Percentiles rank a stretch among this genome's conserved stretches.
These are phyloP conservation scores for Ageneiosus marmoratus DNA, from an alignment of 2,113 vertebrate species.

Conservation along the genomic window DNA sequence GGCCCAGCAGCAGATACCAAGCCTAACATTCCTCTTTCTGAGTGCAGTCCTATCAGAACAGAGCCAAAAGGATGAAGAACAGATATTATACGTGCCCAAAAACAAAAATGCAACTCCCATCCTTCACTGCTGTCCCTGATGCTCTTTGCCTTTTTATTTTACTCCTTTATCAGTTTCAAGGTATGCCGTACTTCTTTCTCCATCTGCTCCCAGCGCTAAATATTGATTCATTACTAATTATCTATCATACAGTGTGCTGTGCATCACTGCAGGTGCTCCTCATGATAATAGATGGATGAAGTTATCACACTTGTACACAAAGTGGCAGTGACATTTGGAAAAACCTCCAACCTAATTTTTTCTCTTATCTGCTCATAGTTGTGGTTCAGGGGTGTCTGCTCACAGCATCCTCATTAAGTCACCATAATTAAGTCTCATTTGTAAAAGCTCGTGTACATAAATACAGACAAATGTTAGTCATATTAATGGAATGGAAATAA, in stretches of 20 bases:
- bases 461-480: conserved; percentile 66
- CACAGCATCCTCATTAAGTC: conserved; percentile 75
- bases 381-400: conserved; percentile 65
- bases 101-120: conserved; percentile 45
- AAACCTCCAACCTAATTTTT: conserved; percentile 74
- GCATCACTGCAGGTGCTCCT: conserved; percentile 77
- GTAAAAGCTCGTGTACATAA: conserved; percentile 75
- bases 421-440: conserved; percentile 78
- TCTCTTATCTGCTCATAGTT: conserved; percentile 73
- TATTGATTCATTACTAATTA: conserved; percentile 68
- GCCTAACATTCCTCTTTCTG: conserved; percentile 56
- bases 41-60: conserved; percentile 54
- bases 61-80: conserved; percentile 50
- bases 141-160: conserved; percentile 49
- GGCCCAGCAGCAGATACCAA: conserved; percentile 54
- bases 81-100: conserved; percentile 54
- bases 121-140: conserved; percentile 46
- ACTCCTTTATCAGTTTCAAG: conserved; percentile 51
- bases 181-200: conserved; percentile 8
- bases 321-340: conserved; percentile 81
- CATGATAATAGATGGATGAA: conserved; percentile 83
- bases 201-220: conserved; percentile 37
- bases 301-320: conserved; percentile 75
- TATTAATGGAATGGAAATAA: conserved; percentile 61
- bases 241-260: conserved; percentile 63